A percentile compares a stretch with the other conserved stretches of the same genome.
Conservation (phyloP, 2,113 vertebrate genomes). For the Nothoprocta perdicaria region DNA sequence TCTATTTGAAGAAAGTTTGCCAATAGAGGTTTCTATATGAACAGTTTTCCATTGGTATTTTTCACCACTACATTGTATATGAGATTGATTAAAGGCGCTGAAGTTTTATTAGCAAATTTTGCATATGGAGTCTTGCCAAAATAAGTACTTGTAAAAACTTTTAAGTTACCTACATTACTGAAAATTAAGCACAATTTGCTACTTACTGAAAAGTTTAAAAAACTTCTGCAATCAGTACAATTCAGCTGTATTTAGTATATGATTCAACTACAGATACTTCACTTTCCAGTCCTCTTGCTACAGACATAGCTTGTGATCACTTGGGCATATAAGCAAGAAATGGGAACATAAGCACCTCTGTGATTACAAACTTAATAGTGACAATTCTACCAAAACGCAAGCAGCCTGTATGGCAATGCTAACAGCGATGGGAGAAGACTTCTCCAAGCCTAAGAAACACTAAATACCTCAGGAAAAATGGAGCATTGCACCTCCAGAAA, state of each 20-base stretch:
- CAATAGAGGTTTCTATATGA: background rate
- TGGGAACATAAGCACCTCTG: background rate
- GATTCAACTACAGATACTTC: background rate
- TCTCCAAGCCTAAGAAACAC: background rate
- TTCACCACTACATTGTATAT: background rate
- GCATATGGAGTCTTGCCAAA: background rate
- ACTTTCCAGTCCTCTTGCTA: background rate
- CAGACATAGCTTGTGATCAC: background rate
- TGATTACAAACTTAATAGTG: background rate
- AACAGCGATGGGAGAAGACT: background rate
- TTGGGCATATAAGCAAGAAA: background rate
- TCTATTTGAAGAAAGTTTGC: background rate
- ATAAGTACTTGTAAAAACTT: background rate
- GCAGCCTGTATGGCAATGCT: background rate
- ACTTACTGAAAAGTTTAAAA: conserved; percentile 14
- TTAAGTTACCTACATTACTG: background rate
- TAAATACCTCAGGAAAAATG: conserved; percentile 9
- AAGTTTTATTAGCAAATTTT: conserved; percentile 20
- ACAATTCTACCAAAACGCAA: background rate
- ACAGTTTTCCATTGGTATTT: background rate
- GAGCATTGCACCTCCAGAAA: background rate
- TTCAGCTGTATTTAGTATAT: background rate
- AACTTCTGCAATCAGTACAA: background rate
- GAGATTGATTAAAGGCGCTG: background rate
- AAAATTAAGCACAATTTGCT: conserved; percentile 13